Percentiles rank a stretch among this genome's conserved stretches.
These are phyloP conservation scores for Anarsia innoxiella DNA, from an alignment of 2,888 invertebrate species.

Conservation along the genomic window DNA sequence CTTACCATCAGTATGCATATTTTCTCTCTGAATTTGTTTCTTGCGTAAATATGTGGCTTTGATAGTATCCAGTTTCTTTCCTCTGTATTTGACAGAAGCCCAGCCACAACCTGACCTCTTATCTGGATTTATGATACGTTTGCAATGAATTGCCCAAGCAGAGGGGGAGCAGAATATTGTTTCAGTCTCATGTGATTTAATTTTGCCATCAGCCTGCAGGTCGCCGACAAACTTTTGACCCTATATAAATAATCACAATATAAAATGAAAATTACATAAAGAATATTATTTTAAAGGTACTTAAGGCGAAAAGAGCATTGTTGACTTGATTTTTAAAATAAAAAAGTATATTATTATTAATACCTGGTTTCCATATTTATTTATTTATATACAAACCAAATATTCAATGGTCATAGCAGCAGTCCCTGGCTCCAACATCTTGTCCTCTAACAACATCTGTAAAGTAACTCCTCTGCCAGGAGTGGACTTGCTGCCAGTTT, in stretches of 20 bases:
- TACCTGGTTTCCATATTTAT: too few relatives aligned
- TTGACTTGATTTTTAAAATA: too few relatives aligned
- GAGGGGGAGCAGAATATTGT: slow-evolving; percentile 92
- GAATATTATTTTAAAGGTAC: too few relatives aligned
- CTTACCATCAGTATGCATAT: slow-evolving; percentile 68
- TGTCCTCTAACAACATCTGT: slow-evolving; percentile 89
- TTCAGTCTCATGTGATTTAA: slow-evolving; percentile 90
- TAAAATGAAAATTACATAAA: too few relatives aligned
- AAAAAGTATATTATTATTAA: too few relatives aligned
- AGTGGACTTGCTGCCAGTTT: slow-evolving; percentile 61
- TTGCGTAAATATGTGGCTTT: slow-evolving; percentile 90
- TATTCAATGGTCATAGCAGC: slow-evolving; percentile 93
- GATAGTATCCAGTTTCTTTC: slow-evolving; percentile 90
- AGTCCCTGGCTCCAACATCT: slow-evolving; percentile 87
- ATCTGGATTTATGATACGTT: slow-evolving; percentile 91
- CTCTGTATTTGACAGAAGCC: slow-evolving; percentile 93
- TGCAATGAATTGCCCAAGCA: slow-evolving; percentile 95
- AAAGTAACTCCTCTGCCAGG: slow-evolving; percentile 84
- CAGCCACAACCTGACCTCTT: slow-evolving; percentile 95
- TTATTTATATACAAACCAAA: slow-evolving; percentile 80
- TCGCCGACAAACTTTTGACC: slow-evolving; percentile 94
- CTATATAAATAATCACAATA: too few relatives aligned
- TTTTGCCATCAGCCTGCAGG: slow-evolving; percentile 89
- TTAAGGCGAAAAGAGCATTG: too few relatives aligned
- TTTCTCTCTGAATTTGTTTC: slow-evolving; percentile 76